Conservation (phyloP, 2,797 vertebrate genomes). For the Spinus pinus region DNA sequence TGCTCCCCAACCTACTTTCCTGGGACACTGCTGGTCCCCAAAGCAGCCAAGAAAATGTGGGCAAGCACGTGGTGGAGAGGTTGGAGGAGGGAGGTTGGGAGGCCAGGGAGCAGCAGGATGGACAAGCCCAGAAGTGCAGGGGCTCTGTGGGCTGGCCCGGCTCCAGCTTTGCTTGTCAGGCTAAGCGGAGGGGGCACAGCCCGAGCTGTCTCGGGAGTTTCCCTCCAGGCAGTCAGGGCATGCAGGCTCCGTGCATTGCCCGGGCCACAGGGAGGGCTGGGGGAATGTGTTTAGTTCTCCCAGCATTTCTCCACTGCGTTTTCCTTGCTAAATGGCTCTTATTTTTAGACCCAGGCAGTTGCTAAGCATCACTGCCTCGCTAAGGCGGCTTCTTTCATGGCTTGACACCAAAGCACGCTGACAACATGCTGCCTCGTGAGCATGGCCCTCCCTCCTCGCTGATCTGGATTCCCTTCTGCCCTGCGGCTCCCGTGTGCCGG, state of each 20-base stretch:
- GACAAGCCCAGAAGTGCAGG: background rate
- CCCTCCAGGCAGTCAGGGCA: background rate
- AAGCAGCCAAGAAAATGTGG: background rate
- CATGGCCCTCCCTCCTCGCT: background rate
- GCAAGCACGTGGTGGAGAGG: background rate
- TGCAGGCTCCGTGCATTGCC: background rate
- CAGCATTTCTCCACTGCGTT: slow-evolving; percentile 53
- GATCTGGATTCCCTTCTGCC: background rate
- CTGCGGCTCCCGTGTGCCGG: background rate
- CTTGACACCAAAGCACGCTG: slow-evolving; percentile 68
- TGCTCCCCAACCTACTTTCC: fast-evolving
- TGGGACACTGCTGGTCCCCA: background rate
- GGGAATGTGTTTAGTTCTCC: slow-evolving; percentile 5
- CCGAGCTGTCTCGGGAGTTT: background rate
- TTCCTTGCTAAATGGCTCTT: slow-evolving; percentile 66
- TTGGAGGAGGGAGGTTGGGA: background rate
- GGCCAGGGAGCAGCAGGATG: background rate
- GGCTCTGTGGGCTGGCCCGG: background rate
- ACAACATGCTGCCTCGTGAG: slow-evolving; percentile 55
- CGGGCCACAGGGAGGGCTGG: background rate
- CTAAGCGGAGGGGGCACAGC: background rate
- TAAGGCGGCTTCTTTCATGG: slow-evolving; percentile 64
- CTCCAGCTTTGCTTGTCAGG: background rate
- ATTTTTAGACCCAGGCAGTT: slow-evolving; percentile 70
- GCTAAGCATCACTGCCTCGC: slow-evolving; percentile 66